phyloP scores from a whole-genome alignment of 2,888 invertebrate species.

The Crossocerus cetratus region DNA sequence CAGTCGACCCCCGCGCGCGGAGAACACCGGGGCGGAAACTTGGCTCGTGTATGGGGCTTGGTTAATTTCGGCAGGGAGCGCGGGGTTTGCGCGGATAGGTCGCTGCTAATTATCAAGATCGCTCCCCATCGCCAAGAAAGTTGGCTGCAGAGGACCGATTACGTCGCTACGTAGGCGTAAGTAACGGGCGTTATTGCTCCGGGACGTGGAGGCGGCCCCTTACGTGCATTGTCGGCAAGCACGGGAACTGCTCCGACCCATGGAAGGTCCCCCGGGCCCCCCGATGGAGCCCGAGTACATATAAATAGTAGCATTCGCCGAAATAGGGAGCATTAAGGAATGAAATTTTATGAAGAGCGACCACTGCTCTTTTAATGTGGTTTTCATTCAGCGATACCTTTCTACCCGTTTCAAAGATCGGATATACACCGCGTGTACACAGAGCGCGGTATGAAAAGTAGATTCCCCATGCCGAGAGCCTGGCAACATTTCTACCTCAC shows the following conservation, averaged over 20 bases:
- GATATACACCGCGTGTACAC: too few species aligned
- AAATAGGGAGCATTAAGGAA: too few species aligned
- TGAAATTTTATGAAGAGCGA: not conserved
- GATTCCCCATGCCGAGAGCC: too few species aligned
- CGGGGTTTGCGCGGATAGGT: constrained; percentile 41
- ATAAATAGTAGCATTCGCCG: too few species aligned
- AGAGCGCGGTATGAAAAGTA: too few species aligned
- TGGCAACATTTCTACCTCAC: not conserved
- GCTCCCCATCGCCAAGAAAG: constrained; percentile 59
- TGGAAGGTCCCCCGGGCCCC: too few species aligned
- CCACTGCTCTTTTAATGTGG: constrained; percentile 1
- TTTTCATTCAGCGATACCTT: too few species aligned
- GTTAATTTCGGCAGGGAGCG: constrained; percentile 47
- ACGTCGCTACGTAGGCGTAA: constrained; percentile 57
- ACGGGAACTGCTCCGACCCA: too few species aligned
- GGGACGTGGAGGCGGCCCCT: constrained; percentile 30
- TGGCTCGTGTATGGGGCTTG: constrained; percentile 53
- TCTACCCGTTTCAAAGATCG: too few species aligned
- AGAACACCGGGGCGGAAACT: constrained; percentile 43
- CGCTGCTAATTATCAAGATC: constrained; percentile 66
- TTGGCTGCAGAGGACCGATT: constrained; percentile 64
- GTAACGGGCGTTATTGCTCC: constrained; percentile 59
- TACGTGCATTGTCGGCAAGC: constrained; percentile 6
- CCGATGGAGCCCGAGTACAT: too few species aligned
- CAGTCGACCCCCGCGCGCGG: constrained; percentile 24